Base-by-base conservation (phyloP, 2,888 invertebrate species). In the Sphaerophoria taeniata region DNA sequence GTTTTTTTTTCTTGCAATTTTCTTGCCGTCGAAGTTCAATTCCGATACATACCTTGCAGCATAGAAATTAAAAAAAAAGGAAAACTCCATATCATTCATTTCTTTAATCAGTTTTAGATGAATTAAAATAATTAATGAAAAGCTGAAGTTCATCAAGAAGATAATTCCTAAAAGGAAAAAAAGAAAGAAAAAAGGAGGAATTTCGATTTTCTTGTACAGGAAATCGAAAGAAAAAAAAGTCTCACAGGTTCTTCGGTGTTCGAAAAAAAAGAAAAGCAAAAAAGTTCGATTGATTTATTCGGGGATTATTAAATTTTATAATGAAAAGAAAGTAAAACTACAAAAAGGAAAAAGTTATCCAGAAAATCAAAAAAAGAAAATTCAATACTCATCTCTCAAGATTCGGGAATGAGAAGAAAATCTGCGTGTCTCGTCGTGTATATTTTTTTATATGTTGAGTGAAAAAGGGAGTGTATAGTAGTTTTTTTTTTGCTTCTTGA, bases 381-480 rank as follows among this genome's bases (percentile, higher is more conserved):
- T 75, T 75, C 67, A 56, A 80, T 72, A 79, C 53, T 81, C 69
- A 56, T 63, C 33, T 45, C 45, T 14, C 39, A n/a, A 60, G 55
- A 45, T 55, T 45, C 72, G 85, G 69, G 61, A 70, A 56, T 75
- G 74, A 72, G 70, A 77, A 56, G 72, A 85, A 77, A 81, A 81
- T 84, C 84, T 84, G 76, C 76, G 85, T 85, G 85, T 77, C 79
- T 79, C 72, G 76, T 77, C 67, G 67, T 70, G 60, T 74, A 49
- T 58, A 65, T 67, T 73, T 67, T 60, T 63, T 49, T 75, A 55
- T 69, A 61, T 83, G 69, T 83, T 85, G 69, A 58, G 75, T 81
- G 81, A 85, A 85, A 80, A 85, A 76, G 85, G 81, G 85, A 81
- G 85, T 85, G 85, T 81, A 76, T 81, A 85, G 80, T 76, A 74